Conservation (phyloP, 2,113 vertebrate species). For the Herpetotheres cachinnans region DNA sequence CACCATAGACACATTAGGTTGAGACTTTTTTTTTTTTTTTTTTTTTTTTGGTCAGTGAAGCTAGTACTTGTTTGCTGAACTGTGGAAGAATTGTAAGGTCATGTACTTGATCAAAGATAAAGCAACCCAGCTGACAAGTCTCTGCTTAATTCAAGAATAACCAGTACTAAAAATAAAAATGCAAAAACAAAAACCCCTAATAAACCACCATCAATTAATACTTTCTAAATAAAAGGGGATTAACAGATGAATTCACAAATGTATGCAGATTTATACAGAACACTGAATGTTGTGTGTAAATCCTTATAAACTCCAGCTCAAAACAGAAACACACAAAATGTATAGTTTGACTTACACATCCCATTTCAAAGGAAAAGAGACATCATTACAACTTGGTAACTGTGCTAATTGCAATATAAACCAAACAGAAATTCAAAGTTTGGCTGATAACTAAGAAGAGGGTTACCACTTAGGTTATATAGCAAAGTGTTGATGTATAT, state of each 20-base stretch:
- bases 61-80: constrained; percentile 77
- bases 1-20: constrained; percentile 73
- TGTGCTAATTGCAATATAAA: constrained; percentile 77
- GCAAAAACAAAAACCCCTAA: constrained; percentile 17
- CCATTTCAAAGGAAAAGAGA: constrained; percentile 69
- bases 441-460: constrained; percentile 77
- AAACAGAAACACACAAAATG: constrained; percentile 72
- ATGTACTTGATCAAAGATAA: constrained; percentile 66
- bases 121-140: constrained; percentile 73
- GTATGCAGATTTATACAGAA: constrained; percentile 74
- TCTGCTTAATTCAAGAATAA: constrained; percentile 77
- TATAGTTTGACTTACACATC: constrained; percentile 75
- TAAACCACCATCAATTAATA: constrained; percentile 42
- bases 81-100: constrained; percentile 71
- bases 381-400: constrained; percentile 74
- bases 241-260: constrained; percentile 67
- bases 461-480: constrained; percentile 79
- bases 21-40: constrained; percentile 66
- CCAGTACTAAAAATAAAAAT: constrained; percentile 65
- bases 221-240: constrained; percentile 55
- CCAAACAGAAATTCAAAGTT: constrained; percentile 71
- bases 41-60: constrained; percentile 73
- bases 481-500: constrained; percentile 83
- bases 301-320: constrained; percentile 68
- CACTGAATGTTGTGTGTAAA: constrained; percentile 73